Conservation (phyloP, 2,113 vertebrate genomes). For the Oriolus oriolus region DNA sequence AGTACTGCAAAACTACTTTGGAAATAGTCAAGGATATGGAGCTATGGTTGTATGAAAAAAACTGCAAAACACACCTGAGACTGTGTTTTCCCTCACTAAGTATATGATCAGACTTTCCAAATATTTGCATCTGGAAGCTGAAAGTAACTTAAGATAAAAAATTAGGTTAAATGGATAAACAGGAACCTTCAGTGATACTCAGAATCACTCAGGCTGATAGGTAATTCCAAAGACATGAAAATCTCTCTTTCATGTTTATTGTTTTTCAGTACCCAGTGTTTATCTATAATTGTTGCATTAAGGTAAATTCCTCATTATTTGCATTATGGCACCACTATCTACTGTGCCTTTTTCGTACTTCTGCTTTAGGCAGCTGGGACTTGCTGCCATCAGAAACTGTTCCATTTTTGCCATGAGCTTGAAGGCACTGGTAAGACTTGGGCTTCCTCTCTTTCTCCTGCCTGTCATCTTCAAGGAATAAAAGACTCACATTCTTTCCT, state of each 20-base stretch:
- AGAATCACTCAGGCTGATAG: neutral
- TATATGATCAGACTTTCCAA: neutral
- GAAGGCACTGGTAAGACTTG: neutral
- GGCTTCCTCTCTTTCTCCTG: neutral
- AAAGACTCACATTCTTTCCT: neutral
- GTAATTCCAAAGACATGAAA: neutral
- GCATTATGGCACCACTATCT: neutral
- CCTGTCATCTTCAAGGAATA: neutral
- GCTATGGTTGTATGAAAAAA: neutral
- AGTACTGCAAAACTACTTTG: neutral
- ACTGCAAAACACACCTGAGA: neutral
- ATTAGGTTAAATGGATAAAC: neutral
- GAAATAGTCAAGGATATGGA: neutral
- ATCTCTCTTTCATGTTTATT: neutral
- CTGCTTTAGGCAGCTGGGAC: neutral
- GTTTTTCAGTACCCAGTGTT: neutral
- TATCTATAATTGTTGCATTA: neutral
- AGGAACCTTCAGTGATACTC: neutral
- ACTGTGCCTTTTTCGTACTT: neutral
- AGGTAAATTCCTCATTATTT: neutral
- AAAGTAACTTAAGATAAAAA: neutral
- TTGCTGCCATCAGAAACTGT: neutral
- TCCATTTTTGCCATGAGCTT: neutral
- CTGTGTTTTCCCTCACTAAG: neutral
- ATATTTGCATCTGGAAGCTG: neutral